These are phyloP conservation scores for Hyppa rectilinea DNA, from an alignment of 2,888 invertebrate species.

Conservation along the genomic window DNA sequence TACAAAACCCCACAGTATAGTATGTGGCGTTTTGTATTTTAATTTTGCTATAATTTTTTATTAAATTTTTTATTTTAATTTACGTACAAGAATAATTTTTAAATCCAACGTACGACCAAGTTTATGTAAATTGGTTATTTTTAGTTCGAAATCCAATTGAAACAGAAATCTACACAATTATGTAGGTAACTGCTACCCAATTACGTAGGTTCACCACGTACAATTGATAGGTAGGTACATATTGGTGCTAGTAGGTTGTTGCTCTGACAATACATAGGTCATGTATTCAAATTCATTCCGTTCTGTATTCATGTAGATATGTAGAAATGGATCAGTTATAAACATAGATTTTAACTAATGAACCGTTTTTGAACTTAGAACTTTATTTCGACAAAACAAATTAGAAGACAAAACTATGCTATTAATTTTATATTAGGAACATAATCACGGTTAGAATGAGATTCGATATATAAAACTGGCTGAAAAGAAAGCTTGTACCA, in stretches of 20 bases:
- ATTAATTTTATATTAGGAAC: no score
- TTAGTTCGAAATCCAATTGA: conserved; percentile 20
- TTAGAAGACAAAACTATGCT: no score
- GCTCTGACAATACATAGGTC: not conserved
- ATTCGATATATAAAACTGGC: no score
- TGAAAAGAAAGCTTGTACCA: no score
- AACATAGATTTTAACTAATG: not conserved
- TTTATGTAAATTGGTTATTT: conserved; percentile 8
- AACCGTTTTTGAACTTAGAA: no score
- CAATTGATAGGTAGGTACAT: conserved; percentile 22
- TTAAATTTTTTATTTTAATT: no score
- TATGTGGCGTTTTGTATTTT: no score
- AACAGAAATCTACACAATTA: conserved; percentile 34
- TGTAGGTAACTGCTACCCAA: conserved; percentile 19
- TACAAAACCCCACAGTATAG: not conserved
- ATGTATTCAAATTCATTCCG: not conserved
- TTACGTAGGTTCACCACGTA: conserved; percentile 37
- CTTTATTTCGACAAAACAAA: no score
- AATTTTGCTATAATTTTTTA: no score
- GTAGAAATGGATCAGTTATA: not conserved
- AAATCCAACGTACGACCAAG: not conserved
- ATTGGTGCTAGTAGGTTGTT: not conserved
- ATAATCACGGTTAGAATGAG: no score
- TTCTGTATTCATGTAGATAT: not conserved
- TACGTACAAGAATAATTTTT: not conserved